phyloP scores from a whole-genome alignment of 2,797 vertebrate species.

The Acipenser ruthenus region DNA sequence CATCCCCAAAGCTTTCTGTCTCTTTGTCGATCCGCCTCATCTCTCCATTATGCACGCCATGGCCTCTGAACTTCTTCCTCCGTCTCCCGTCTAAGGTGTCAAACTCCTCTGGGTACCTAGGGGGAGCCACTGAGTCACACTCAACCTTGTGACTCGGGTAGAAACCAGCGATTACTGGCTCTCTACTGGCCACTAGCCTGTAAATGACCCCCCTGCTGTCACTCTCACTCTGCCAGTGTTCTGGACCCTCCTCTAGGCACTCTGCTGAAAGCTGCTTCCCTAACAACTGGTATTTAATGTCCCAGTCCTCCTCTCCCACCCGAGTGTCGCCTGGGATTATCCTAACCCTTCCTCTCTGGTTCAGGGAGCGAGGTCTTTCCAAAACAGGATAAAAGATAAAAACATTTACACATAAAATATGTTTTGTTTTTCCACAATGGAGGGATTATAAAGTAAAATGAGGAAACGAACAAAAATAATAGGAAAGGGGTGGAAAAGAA shows the following conservation, averaged over 20 bases:
- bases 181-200: conserved; percentile 35
- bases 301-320: conserved; percentile 71
- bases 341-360: conserved; percentile 70
- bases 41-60: conserved; percentile 39
- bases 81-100: conserved; percentile 75
- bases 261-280: conserved; percentile 64
- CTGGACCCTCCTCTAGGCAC: conserved; percentile 69
- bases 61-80: conserved; percentile 62
- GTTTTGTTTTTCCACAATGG: no score
- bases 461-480: conserved; percentile 16
- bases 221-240: conserved; percentile 63
- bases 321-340: conserved; percentile 79
- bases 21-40: conserved; percentile 29
- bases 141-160: conserved; percentile 37
- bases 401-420: background rate
- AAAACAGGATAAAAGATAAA: conserved; percentile 17
- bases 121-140: conserved; percentile 36
- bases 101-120: conserved; percentile 74
- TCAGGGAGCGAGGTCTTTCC: conserved; percentile 54
- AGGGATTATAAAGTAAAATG: conserved; percentile 9
- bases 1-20: conserved; percentile 28
- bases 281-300: conserved; percentile 63
- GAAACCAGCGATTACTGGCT: conserved; percentile 26
- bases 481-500: conserved; percentile 35
- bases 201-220: conserved; percentile 46